A percentile compares a stretch with the other conserved stretches of the same genome.
Conservation (phyloP, 2,113 vertebrate species). For the Bufo gargarizans region DNA sequence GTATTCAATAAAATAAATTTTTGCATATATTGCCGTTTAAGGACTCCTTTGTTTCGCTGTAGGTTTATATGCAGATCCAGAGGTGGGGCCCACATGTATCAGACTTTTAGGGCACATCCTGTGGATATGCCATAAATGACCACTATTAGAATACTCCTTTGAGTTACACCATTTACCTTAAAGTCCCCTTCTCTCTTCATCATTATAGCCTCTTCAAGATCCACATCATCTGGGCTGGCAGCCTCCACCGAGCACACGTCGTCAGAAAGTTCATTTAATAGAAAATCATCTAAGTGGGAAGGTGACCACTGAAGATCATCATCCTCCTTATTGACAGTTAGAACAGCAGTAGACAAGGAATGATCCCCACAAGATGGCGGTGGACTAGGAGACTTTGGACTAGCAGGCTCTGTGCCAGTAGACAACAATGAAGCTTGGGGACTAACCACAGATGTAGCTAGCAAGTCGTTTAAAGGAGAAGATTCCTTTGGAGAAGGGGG, state of each 20-base stretch:
- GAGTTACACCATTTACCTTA: conserved; percentile 13
- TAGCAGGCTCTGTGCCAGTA: not conserved
- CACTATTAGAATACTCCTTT: too few species aligned
- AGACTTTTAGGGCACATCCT: too few species aligned
- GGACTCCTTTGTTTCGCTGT: too few species aligned
- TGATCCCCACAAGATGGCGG: not conserved
- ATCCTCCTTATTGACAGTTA: conserved; percentile 2
- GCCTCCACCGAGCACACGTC: conserved; percentile 40
- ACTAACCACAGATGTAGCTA: not conserved
- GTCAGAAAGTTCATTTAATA: conserved; percentile 47
- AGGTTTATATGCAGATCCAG: too few species aligned
- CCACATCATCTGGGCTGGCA: conserved; percentile 48
- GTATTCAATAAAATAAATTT: too few species aligned
- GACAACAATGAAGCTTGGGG: conserved; percentile 37
- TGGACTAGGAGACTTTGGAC: conserved; percentile 36
- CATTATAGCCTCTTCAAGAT: conserved; percentile 50
- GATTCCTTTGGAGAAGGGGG: not conserved
- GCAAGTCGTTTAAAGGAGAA: conserved; percentile 12
- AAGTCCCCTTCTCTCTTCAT: conserved; percentile 44
- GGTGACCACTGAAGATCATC: conserved; percentile 56
- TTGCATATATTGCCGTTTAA: too few species aligned
- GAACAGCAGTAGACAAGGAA: not conserved
- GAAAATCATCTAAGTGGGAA: conserved; percentile 51
- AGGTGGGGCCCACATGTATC: too few species aligned
- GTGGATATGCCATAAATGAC: too few species aligned